These are phyloP conservation scores for Campaea margaritaria DNA, from an alignment of 2,888 invertebrate genomes.

Conservation along the genomic window DNA sequence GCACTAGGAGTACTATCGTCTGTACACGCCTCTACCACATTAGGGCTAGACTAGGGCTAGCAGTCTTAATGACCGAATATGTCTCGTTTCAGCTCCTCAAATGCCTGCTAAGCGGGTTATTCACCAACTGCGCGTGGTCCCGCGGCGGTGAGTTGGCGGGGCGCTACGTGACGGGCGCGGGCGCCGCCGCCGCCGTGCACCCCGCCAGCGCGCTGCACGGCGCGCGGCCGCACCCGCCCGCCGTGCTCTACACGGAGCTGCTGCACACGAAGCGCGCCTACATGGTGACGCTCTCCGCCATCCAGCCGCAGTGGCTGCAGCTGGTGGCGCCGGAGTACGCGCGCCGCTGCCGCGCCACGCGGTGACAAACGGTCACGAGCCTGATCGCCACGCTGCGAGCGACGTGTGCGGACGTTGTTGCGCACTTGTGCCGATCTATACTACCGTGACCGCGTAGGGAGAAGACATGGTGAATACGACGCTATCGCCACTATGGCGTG, in stretches of 20 bases:
- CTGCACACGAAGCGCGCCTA: conserved; percentile 94
- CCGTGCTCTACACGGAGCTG: conserved; percentile 93
- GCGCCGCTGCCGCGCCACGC: conserved; percentile 62
- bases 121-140: conserved; percentile 94
- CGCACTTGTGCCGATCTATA: not conserved
- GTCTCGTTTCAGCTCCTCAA: conserved; percentile 83
- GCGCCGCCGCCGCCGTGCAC: conserved; percentile 89
- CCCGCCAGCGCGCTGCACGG: conserved; percentile 90
- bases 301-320: conserved; percentile 92
- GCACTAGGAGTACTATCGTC: too few relatives aligned
- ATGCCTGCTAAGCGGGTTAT: conserved; percentile 92
- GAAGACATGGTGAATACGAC: too few relatives aligned
- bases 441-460: too few relatives aligned
- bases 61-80: too few relatives aligned
- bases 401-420: conserved; percentile 3
- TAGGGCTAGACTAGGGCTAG: too few relatives aligned
- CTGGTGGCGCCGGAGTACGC: conserved; percentile 73
- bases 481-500: too few relatives aligned
- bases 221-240: conserved; percentile 87
- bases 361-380: conserved; percentile 57
- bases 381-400: conserved; percentile 4
- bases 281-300: conserved; percentile 90
- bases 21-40: too few relatives aligned
- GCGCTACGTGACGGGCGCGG: conserved; percentile 78
- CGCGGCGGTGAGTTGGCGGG: conserved; percentile 85